Evolutionary conservation across 2,113 vertebrate species (phyloP), one percentile per base, ranked within the genome.

Genomic region (Microtus richardsoni): DNA sequence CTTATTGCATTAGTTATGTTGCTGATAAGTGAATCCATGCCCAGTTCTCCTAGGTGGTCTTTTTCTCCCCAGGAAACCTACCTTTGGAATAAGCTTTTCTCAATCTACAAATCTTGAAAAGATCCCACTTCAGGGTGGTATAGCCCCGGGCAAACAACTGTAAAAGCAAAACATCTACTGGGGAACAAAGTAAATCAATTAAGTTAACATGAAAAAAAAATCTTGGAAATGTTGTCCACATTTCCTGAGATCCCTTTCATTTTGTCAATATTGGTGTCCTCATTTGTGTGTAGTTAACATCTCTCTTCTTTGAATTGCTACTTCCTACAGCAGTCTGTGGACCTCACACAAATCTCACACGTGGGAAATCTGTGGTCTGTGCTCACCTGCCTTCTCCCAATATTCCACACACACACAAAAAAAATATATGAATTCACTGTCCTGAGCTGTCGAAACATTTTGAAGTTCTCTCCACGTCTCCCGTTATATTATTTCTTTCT

Each of bases 181-280:
- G 58, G 21, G 30, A 96, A 87, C 89, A 89, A 96, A 93, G 78
- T 22, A 97, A 95, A 96, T 96, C 95, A 93, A 92, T 91, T 95
- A 96, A 91, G 13, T 71, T 39, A 91, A 91, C 22, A 62, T 24
- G 75, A 95, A 94, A 12, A 77, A 93, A 93, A 92, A 92, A 92
- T 90, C 68, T 94, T 95, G 64, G 78, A 96, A 92, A 33, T 41
- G 28, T 93, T 89, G 74, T 41, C 39, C 44, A 79, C 83, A 96
- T 93, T 94, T 75, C 84, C 89, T 80, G 41, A 93, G 85, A 95
- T 95, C 78, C 33, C 7, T 92, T 97, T 96, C 80, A 74, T 84
- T 83, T 95, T 83, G 85, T 86, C 91, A 92, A 11, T 95, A 89
- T 64, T 74, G 30, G 36, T 87, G 68, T 39, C 44, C 26, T 83